These are phyloP conservation scores for Temnothorax curvispinosus DNA, from an alignment of 1,140 invertebrate genomes.

Conservation along the genomic window DNA sequence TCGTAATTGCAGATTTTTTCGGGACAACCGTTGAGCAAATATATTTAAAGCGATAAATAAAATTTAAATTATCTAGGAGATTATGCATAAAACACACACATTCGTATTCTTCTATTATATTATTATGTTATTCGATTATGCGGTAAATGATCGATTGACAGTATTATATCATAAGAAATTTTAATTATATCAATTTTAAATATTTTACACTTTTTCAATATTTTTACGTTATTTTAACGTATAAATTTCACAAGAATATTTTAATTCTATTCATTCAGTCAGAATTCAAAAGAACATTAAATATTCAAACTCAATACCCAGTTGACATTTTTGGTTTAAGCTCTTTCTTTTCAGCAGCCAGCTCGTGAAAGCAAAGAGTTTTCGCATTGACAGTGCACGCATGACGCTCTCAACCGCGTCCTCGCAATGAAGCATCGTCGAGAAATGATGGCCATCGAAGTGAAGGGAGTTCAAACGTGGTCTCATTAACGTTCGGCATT, in stretches of 20 bases:
- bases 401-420: slow-evolving; percentile 9
- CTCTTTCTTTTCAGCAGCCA: background rate
- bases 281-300: background rate
- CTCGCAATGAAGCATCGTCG: slow-evolving; percentile 16
- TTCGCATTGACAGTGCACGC: slow-evolving; percentile 7
- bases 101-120: background rate
- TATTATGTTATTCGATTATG: background rate
- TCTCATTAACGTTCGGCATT: slow-evolving; percentile 72
- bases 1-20: slow-evolving; percentile 23
- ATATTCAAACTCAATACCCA: background rate
- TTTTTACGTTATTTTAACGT: background rate
- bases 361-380: background rate
- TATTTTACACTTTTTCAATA: background rate
- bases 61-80: background rate
- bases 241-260: background rate
- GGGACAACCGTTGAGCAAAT: background rate
- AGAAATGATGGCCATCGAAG: slow-evolving; percentile 41
- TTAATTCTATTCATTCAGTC: background rate
- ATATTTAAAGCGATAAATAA: background rate
- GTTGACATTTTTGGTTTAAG: slow-evolving; percentile 12
- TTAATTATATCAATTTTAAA: background rate
- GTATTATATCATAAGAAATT: background rate
- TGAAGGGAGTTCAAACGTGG: slow-evolving; percentile 63
- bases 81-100: background rate
- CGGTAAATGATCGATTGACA: background rate